phyloP scores from a whole-genome alignment of 2,888 invertebrate species.

The Tetramorium bicarinatum region DNA sequence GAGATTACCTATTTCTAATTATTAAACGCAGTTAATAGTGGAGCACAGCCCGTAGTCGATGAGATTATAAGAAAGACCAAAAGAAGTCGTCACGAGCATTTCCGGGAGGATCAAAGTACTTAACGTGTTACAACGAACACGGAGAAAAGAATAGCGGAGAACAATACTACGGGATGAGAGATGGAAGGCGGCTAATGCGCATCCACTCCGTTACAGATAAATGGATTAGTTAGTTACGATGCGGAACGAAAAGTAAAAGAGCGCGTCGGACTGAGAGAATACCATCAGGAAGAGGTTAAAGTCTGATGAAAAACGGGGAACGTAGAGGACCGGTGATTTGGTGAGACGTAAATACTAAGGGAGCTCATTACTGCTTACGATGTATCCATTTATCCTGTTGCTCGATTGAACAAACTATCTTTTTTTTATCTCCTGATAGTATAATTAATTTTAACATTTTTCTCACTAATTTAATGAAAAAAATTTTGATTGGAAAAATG shows the following conservation, averaged over 20 bases:
- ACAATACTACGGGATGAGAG: conserved; percentile 64
- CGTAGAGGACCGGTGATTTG: conserved; percentile 22
- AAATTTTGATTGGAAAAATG: background rate
- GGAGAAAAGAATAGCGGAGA: conserved; percentile 40
- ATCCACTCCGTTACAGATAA: conserved; percentile 75
- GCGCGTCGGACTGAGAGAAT: conserved; percentile 48
- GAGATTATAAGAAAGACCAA: conserved; percentile 65
- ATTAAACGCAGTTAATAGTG: conserved; percentile 65
- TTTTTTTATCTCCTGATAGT: background rate
- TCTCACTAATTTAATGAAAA: background rate
- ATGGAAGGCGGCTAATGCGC: conserved; percentile 61
- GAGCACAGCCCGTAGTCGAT: conserved; percentile 52
- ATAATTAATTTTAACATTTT: background rate
- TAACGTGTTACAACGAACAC: conserved; percentile 68
- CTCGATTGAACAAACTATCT: background rate
- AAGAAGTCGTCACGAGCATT: conserved; percentile 68
- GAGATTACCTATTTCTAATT: conserved; percentile 46
- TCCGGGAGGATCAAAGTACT: conserved; percentile 66
- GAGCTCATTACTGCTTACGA: conserved; percentile 30
- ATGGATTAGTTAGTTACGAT: conserved; percentile 81
- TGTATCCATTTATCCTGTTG: conserved; percentile 1
- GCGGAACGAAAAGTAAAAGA: conserved; percentile 70
- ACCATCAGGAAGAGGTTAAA: conserved; percentile 54
- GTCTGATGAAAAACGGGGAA: conserved; percentile 8
- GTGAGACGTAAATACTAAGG: conserved; percentile 21